Evolutionary conservation across 2,888 invertebrate species (phyloP), one percentile per base, ranked within the genome.

Genomic region (Parthenolecanium corni): DNA sequence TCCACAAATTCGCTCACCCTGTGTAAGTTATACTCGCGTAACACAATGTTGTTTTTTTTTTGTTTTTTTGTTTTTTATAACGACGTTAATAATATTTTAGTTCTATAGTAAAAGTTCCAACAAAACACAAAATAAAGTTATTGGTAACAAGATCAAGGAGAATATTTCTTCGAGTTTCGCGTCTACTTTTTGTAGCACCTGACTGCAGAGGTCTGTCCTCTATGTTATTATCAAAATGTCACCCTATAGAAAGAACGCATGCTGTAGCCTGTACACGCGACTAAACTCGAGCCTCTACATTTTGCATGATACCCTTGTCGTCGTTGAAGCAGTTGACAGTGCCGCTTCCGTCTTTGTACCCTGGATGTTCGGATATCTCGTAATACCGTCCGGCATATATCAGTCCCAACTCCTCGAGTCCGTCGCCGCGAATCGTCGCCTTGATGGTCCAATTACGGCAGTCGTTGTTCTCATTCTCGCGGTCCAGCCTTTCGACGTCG

Each of bases 381-480:
- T 93, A 93, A 76, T 91, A 93, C 77, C 91, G 92, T 67, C 91
- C 91, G 76, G 92, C 91, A 78, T 93, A 93, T 73, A 93, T 89
- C 70, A 93, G 89, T 67, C 93, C 93, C 67, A 93, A 79, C 76
- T 93, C 92, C 64, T 91, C 81, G 71, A 93, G 77, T 70, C 89
- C 88, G 76, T 92, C 91, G 58, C 93, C 93, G 66, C 90, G 80
- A 73, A 93, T 92, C 70, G 91, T 89, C 71, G 93, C 93, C 76
- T 91, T 92, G 78, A 93, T 93, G 75, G 92, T 92, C 93, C 93
- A 93, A 76, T 92, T 91, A 80, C 90, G 90, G 74, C 90, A 90
- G 76, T 92, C 91, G 75, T 89, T 89, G 74, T 89, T 89, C 75
- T 92, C 92, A 70, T 86, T 87, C 75, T 93, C 92, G 65, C 93